phyloP scores from a whole-genome alignment of 2,888 invertebrate genomes.

The Lottia gigantea region DNA sequence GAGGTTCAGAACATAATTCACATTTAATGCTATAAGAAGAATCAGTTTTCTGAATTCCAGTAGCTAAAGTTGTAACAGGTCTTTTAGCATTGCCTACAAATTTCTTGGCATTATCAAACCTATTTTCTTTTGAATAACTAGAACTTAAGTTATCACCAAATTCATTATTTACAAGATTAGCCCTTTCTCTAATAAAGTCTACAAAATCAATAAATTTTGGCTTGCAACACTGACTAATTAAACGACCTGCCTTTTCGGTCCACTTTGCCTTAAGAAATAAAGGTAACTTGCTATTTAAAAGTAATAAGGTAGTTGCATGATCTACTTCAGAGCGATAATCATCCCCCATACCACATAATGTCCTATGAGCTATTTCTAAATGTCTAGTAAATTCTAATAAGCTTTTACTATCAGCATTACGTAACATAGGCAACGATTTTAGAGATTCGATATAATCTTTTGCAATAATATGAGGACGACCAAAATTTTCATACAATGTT shows the following conservation, averaged over 20 bases:
- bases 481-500: constrained; percentile 1
- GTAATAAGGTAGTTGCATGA: neutral
- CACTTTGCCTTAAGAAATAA: neutral
- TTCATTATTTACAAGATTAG: neutral
- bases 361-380: neutral
- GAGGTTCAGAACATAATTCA: too few relatives aligned
- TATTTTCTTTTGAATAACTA: too few relatives aligned
- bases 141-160: neutral
- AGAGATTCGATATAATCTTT: neutral
- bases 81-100: too few relatives aligned
- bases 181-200: neutral
- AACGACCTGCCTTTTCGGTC: neutral
- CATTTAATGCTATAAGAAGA: too few relatives aligned
- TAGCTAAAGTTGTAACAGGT: too few relatives aligned
- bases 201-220: neutral
- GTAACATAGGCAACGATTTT: neutral
- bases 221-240: neutral
- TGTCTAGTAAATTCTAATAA: neutral
- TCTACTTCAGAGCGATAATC: neutral
- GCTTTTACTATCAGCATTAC: neutral
- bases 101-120: too few relatives aligned
- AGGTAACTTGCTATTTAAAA: neutral
- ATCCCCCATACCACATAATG: neutral
- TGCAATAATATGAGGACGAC: constrained; percentile 4
- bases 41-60: too few relatives aligned